These are phyloP conservation scores for Oncorhynchus kisutch DNA, from an alignment of 2,113 vertebrate genomes.

Conservation along the genomic window DNA sequence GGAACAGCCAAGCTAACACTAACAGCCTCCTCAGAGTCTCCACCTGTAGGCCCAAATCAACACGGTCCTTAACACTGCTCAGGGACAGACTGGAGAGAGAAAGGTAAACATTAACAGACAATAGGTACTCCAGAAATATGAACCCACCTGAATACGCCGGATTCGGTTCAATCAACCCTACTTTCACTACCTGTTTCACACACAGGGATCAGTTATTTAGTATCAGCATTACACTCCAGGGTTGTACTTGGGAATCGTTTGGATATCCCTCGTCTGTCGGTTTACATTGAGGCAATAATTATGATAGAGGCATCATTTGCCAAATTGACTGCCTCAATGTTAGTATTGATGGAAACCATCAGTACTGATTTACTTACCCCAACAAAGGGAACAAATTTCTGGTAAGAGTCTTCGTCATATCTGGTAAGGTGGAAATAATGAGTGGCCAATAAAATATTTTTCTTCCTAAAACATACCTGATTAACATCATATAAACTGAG, in stretches of 20 bases:
- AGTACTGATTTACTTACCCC: slow-evolving; percentile 73
- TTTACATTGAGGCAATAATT: slow-evolving; percentile 10
- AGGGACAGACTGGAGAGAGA: too few species aligned
- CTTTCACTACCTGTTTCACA: slow-evolving; percentile 82
- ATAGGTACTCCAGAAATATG: neutral
- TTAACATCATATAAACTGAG: too few species aligned
- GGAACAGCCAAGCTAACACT: slow-evolving; percentile 75
- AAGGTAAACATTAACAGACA: too few species aligned
- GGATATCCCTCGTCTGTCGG: too few species aligned
- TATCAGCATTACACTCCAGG: too few species aligned
- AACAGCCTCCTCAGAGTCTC: slow-evolving; percentile 68
- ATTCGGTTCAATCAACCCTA: slow-evolving; percentile 85
- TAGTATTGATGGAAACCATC: neutral
- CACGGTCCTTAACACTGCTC: too few species aligned
- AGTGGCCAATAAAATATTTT: neutral
- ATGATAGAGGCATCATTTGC: neutral
- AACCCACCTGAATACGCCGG: slow-evolving; percentile 75
- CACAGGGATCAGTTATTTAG: too few species aligned
- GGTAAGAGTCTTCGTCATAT: slow-evolving; percentile 88
- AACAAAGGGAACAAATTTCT: slow-evolving; percentile 92
- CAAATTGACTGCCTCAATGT: neutral
- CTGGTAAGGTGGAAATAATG: slow-evolving; percentile 62
- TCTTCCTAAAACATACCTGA: too few species aligned
- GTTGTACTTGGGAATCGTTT: too few species aligned
- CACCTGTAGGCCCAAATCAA: slow-evolving; percentile 16